Conservation (phyloP, 2,113 vertebrate species). For the Atrichornis clamosus region DNA sequence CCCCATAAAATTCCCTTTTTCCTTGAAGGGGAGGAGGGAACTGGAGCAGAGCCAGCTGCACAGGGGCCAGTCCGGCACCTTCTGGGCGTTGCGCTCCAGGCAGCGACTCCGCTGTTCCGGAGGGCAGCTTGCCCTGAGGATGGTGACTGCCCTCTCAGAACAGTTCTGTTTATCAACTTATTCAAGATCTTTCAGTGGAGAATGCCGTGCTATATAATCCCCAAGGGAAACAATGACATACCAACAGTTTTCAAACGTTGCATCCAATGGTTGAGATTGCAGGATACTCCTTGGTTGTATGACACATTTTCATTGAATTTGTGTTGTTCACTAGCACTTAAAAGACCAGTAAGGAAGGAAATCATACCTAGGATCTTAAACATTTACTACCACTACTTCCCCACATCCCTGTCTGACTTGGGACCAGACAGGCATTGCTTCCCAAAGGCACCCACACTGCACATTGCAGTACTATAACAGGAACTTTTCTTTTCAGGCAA, state of each 20-base stretch:
- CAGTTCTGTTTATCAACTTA: not conserved
- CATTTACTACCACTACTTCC: not conserved
- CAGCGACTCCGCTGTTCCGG: accelerated
- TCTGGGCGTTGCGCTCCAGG: not conserved
- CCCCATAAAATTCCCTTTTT: not conserved
- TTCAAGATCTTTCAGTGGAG: not conserved
- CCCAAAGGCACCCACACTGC: not conserved
- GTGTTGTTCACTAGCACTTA: not conserved
- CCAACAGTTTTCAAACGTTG: not conserved
- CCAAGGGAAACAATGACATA: not conserved
- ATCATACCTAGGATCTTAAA: not conserved
- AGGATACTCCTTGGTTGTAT: not conserved
- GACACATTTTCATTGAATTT: not conserved
- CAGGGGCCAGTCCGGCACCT: not conserved
- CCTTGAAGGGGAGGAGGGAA: not conserved
- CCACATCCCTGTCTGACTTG: not conserved
- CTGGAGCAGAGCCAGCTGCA: not conserved
- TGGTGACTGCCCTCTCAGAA: not conserved
- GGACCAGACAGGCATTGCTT: not conserved
- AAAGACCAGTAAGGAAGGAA: not conserved
- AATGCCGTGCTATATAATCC: not conserved
- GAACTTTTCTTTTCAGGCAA: not conserved
- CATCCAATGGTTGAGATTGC: not conserved
- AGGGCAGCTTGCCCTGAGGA: not conserved
- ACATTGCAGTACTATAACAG: not conserved